Evolutionary conservation across 2,888 invertebrate species (phyloP), one percentile per base, ranked within the genome.

Genomic region (Cheilosia vulpina): DNA sequence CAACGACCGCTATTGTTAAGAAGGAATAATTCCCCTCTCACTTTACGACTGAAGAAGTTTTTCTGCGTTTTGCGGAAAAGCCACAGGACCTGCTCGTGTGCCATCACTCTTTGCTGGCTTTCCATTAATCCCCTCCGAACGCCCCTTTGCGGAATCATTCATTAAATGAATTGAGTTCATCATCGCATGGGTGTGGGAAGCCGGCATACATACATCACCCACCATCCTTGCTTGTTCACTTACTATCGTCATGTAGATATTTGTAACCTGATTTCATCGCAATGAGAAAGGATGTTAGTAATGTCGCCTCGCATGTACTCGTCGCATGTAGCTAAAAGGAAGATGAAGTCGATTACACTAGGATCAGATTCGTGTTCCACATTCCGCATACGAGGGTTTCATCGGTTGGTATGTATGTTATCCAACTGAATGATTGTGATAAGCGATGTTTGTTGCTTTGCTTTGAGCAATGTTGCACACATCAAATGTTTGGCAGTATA

Each of bases 151-250:
- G 65, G 80, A 80, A 65, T 80, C 75, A 63, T 73, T 83, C 68
- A 84, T 84, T 84, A 79, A 47, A 65, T 75, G 83, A 84, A 84
- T 79, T 69, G 79, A 84, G 79, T 79, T 84, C 79, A 79, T 84
- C 83, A 84, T 84, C 63, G 68, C 45, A 65, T 63, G 73, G 69
- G 65, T 58, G 68, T 66, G 66, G 53, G 62, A 13, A 34, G 38
- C 21, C 11, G 66, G 58, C 24, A 31, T 53, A 47, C 19, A 57
- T 17, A 58, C 27, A 27, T 1, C 27, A 1, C 1, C 60, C 62
- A 34, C 31, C 31, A 2, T 9, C 9, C 9, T 31, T 73, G 47
- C 27, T n/a, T 58, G 50, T 19, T 65, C 38, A 47, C 19, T 34
- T 52, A 27, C 19, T 53, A n/a, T 38, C 72, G 15, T 63, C 69